phyloP scores from a whole-genome alignment of 2,113 vertebrate species.

The Ariopsis seemanni region DNA sequence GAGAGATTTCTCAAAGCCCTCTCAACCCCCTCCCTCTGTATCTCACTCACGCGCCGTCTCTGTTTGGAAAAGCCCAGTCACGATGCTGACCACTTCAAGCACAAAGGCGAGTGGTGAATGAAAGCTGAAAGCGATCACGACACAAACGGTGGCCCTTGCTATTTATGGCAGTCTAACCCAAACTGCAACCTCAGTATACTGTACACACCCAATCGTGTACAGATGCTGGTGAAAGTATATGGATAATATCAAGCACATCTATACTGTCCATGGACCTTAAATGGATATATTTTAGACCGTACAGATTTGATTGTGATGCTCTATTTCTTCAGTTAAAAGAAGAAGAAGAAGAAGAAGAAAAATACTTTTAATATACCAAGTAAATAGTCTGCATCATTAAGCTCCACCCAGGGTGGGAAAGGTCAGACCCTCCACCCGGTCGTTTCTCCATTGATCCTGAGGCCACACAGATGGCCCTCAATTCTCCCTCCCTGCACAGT shows the following conservation, averaged over 20 bases:
- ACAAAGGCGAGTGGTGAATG: neutral
- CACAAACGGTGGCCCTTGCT: neutral
- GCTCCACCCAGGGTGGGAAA: conserved; percentile 34
- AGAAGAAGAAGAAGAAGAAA: neutral
- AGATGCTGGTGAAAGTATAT: neutral
- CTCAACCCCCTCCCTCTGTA: neutral
- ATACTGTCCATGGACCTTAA: too few relatives aligned
- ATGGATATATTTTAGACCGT: neutral
- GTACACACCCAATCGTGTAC: neutral
- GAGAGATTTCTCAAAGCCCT: conserved; percentile 4
- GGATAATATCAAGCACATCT: too few relatives aligned
- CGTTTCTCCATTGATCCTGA: conserved; percentile 43
- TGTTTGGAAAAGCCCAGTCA: conserved; percentile 44
- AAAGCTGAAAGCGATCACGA: conserved; percentile 33
- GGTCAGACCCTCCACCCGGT: conserved; percentile 25
- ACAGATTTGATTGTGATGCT: too few relatives aligned
- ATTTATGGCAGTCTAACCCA: conserved; percentile 13
- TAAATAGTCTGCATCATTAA: conserved; percentile 26
- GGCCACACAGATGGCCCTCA: conserved; percentile 49
- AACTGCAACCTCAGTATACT: conserved; percentile 7
- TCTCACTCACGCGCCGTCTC: conserved; percentile 8
- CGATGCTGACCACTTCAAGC: conserved; percentile 46
- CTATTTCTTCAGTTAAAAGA: neutral
- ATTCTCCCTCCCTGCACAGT: conserved; percentile 45
- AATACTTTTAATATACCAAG: neutral